Conservation (phyloP, 1,140 invertebrate species). For the Anastrepha obliqua region DNA sequence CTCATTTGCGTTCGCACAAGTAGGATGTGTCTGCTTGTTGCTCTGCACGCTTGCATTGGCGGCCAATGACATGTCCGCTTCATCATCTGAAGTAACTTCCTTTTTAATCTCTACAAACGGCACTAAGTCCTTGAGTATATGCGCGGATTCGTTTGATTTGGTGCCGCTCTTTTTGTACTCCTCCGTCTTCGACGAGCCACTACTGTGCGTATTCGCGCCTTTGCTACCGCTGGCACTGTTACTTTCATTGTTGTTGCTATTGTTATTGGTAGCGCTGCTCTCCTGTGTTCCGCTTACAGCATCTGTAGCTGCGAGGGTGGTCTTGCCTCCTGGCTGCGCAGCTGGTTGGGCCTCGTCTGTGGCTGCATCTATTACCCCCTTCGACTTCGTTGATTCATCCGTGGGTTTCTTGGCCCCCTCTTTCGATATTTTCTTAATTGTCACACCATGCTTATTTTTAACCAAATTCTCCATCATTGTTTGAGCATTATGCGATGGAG, state of each 20-base stretch:
- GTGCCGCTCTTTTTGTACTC: too few relatives aligned
- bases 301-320: neutral
- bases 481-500: neutral
- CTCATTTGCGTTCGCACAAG: neutral
- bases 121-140: constrained; percentile 60
- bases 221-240: neutral
- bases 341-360: neutral
- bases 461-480: constrained; percentile 66
- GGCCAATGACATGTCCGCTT: constrained; percentile 18
- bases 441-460: constrained; percentile 66
- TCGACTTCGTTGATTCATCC: neutral
- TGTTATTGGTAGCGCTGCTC: neutral
- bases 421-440: constrained; percentile 69
- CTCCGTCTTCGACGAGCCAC: neutral
- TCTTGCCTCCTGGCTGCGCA: neutral
- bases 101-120: constrained; percentile 63
- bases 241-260: neutral
- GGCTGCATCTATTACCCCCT: neutral
- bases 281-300: neutral
- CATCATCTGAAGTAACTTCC: constrained; percentile 60
- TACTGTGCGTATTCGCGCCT: neutral
- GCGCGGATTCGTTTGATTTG: neutral
- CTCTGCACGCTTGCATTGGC: neutral
- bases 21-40: neutral
- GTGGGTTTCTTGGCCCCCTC: neutral